Conservation (phyloP, 2,113 vertebrate species). For the Leptodactylus fuscus region DNA sequence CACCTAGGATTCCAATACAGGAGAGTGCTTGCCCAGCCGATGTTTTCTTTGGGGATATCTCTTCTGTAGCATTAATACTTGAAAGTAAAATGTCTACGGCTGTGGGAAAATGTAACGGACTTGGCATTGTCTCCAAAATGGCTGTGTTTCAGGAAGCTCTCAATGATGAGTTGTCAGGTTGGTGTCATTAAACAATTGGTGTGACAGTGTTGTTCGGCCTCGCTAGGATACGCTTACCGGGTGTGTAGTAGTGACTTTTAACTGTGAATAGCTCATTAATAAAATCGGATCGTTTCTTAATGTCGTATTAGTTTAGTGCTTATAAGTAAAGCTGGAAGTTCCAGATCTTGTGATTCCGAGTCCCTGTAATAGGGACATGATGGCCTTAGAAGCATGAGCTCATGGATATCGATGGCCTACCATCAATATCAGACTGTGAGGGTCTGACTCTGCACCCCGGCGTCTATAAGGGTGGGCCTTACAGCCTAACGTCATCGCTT, state of each 20-base stretch:
- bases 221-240: not conserved
- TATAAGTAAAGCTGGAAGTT: not conserved
- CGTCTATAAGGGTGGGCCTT: too few species aligned
- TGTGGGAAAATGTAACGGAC: not conserved
- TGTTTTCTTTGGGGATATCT: not conserved
- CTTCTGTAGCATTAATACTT: not conserved
- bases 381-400: too few species aligned
- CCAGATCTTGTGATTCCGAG: not conserved
- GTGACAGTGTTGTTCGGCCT: conserved; percentile 6
- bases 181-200: conserved; percentile 27
- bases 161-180: not conserved
- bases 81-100: not conserved
- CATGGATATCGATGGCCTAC: too few species aligned
- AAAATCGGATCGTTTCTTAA: conserved; percentile 15
- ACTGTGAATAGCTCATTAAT: conserved; percentile 47
- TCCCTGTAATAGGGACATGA: too few species aligned
- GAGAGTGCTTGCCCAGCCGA: too few species aligned
- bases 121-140: not conserved
- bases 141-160: not conserved
- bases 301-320: not conserved
- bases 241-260: conserved; percentile 53
- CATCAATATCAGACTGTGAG: too few species aligned
- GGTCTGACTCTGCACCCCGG: too few species aligned
- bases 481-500: too few species aligned
- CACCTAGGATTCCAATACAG: not conserved